Evolutionary conservation across 2,113 vertebrate genomes (phyloP), one percentile per base, ranked within the genome.

Genomic region (Saimiri boliviensis): DNA sequence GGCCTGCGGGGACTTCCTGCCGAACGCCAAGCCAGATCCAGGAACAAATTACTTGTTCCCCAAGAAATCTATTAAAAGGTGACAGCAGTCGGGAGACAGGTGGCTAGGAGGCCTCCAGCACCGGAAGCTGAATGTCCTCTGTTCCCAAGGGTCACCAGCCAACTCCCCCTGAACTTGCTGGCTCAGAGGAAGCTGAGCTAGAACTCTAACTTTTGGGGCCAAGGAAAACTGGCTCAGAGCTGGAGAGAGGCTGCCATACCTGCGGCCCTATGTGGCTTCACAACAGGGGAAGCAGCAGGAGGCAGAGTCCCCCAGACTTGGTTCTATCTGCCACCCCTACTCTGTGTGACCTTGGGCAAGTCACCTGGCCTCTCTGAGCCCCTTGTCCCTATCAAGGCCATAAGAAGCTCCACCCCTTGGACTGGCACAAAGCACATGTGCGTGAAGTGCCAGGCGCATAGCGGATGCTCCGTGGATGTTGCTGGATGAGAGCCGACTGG

Each of bases 21-120:
- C 3, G 23, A 91, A 89, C 6, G 10, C 95, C 20, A 6, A 80
- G 88, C 77, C 52, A 0, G 35, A 92, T 95, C 83, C 89, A 79
- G 94, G 90, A 94, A 97, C 97, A 98, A 98, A 97, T 98, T 97
- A 96, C 96, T 94, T 1, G 8, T 94, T 98, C 98, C 98, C 97
- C 27, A 9, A 97, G 97, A 97, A 98, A 98, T 98, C 92, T 98
- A 98, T 98, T 97, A 98, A 98, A 95, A 98, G 98, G 97, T 95
- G 97, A 97, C 95, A 96, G 94, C 85, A 86, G 68, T 93, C 2
- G 0, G 88, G 95, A 86, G 74, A 84, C n/a, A 60, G 91, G 91
- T 81, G 93, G 87, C 91, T 35, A 25, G 81, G 70, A 63, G 63
- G 16, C 8, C 32, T 47, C 49, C 86, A 74, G 49, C 30, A 54